phyloP scores from a whole-genome alignment of 2,888 invertebrate species.

The Orchesella flavescens region DNA sequence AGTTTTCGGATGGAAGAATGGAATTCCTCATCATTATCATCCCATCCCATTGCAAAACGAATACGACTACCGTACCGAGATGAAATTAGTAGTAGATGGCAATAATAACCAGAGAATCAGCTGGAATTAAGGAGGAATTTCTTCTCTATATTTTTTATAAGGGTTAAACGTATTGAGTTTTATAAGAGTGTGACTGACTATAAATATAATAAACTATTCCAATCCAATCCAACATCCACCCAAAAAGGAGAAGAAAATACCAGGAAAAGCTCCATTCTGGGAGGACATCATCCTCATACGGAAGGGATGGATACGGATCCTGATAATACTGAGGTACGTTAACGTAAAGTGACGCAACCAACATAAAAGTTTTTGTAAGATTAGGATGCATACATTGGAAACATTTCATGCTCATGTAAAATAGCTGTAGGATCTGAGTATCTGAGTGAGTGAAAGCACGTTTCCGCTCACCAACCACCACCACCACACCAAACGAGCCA shows the following conservation, averaged over 20 bases:
- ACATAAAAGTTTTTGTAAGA: conserved; percentile 26
- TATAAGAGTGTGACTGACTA: background rate
- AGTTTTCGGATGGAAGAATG: too few species aligned
- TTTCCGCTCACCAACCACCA: background rate
- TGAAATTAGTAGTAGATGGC: conserved; percentile 43
- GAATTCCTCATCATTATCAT: too few species aligned
- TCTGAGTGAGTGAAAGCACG: conserved; percentile 34
- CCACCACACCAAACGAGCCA: background rate
- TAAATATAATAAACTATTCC: background rate
- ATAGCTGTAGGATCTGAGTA: background rate
- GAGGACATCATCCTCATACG: background rate
- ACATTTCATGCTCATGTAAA: conserved; percentile 7
- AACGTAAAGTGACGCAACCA: conserved; percentile 23
- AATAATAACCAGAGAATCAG: conserved; percentile 19
- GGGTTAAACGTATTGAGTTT: background rate
- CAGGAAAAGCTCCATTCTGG: conserved; percentile 1
- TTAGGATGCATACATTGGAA: conserved; percentile 4
- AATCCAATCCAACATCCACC: background rate
- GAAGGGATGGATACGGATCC: conserved; percentile 40
- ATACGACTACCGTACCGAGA: conserved; percentile 21
- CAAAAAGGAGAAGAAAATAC: background rate
- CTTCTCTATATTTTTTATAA: conserved; percentile 14
- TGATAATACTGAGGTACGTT: conserved; percentile 51
- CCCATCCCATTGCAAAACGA: background rate
- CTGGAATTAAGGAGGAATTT: conserved; percentile 32